Percentiles rank a stretch among this genome's conserved stretches.
Evolutionary conservation across 2,888 invertebrate species (phyloP).

Genomic region (Tipula helvola): DNA sequence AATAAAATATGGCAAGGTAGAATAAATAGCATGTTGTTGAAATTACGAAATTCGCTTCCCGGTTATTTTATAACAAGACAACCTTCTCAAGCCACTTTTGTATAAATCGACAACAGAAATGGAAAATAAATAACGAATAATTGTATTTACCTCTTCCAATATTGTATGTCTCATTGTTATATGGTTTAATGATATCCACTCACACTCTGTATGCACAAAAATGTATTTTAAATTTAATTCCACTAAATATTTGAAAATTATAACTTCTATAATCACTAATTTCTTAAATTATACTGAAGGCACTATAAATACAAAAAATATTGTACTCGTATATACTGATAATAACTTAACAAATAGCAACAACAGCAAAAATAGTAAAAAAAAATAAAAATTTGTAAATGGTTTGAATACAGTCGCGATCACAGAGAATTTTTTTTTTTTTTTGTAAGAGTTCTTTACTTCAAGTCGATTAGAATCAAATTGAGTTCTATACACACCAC

Average conservation of each 20-base stretch:
- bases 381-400: background rate
- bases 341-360: background rate
- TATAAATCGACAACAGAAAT: background rate
- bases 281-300: background rate
- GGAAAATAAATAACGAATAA: background rate
- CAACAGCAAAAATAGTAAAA: background rate
- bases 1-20: too few relatives aligned
- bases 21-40: too few relatives aligned
- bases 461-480: background rate
- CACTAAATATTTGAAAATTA: background rate
- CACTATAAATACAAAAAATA: background rate
- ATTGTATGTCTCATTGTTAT: conserved; percentile 17
- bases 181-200: background rate
- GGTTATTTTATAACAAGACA: background rate
- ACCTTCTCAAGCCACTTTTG: background rate
- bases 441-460: background rate
- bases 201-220: background rate
- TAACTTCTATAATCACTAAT: background rate
- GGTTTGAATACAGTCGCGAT: background rate
- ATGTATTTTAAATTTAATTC: background rate
- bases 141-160: conserved; percentile 16
- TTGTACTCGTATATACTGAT: background rate
- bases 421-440: background rate
- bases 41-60: background rate
- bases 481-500: background rate